Base-by-base conservation (phyloP, 2,113 vertebrate species). In the Conger conger region DNA sequence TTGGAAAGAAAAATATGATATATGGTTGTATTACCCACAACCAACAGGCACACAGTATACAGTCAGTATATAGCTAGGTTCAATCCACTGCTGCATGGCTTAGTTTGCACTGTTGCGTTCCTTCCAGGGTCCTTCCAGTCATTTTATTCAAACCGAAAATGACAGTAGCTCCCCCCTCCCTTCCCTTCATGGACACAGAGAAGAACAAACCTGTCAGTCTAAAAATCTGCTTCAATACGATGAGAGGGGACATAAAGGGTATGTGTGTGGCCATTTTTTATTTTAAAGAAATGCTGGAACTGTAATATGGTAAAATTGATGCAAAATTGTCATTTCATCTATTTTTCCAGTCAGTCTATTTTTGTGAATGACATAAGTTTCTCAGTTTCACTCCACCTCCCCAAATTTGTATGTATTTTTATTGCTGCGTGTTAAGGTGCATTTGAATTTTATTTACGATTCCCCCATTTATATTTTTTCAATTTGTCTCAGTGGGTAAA, bases 71-170 rank as follows among this genome's bases (percentile, higher is more conserved):
- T 15, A 50, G 45, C 15, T n/a, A n/a, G 11, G 15, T 50, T 13
- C 45, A 50, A 77, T 33, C 16, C 3, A 35, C 4, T 63, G 18
- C 23, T 73, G 15, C 79, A 45, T 16, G 23, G 37, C 80, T 37
- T n/a, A 36, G 38, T 37, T 57, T 82, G 15, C 33, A 17, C 37
- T 30, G 27, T 84, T 27, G 20, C 8, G 2, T 40, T 57, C 81
- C 76, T 88, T 73, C 57, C 83, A 92, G 91, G 68, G 81, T 87
- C 23, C 38, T 91, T 80, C 88, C 89, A 81, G 90, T 91, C 45
- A 84, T 91, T 33, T 20, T 83, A 54, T 85, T 92, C 60, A 60
- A 82, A 30, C 88, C 91, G 80, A 0, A 3, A 37, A 60, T 91
- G 13, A 30, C 0, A 0, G 0, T 83, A 33, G 0, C 1, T 1